A percentile compares a stretch with the other conserved stretches of the same genome.
Evolutionary conservation across 2,888 invertebrate genomes (phyloP).

Genomic region (Lithophane socia): DNA sequence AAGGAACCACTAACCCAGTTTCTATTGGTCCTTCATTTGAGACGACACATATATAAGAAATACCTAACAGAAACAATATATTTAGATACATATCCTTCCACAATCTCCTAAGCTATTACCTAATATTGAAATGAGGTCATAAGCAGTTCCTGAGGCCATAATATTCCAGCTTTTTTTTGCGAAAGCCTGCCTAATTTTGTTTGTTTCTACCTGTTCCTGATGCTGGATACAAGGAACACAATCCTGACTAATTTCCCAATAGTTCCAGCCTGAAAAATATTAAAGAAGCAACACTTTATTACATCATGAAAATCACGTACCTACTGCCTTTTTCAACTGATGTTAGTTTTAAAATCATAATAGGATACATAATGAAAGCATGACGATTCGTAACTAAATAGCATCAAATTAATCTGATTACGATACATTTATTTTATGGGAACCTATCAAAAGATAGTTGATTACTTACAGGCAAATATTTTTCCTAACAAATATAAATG

Average conservation of each 20-base stretch:
- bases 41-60: constrained; percentile 9
- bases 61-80: constrained; percentile 10
- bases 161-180: not conserved
- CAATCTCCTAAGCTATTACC: not conserved
- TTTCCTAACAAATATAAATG: constrained; percentile 25
- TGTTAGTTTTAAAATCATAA: not conserved
- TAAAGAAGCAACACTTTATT: not conserved
- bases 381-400: not conserved
- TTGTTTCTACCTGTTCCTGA: not conserved
- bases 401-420: not conserved
- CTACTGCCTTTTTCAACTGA: not conserved
- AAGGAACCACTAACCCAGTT: constrained; percentile 23
- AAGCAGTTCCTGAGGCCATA: not conserved
- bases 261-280: not conserved
- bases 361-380: no score
- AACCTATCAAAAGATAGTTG: constrained; percentile 5
- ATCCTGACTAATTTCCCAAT: not conserved
- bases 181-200: not conserved
- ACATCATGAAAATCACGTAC: not conserved
- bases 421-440: not conserved
- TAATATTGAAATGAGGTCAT: not conserved
- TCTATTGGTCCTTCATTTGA: constrained; percentile 17
- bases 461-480: constrained; percentile 6
- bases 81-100: not conserved
- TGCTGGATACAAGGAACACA: not conserved